A percentile compares a stretch with the other conserved stretches of the same genome.
These are phyloP conservation scores for Aurelia coerulea DNA, from an alignment of 30 jellyfish, hydroid and myxozoan species.

Conservation along the genomic window DNA sequence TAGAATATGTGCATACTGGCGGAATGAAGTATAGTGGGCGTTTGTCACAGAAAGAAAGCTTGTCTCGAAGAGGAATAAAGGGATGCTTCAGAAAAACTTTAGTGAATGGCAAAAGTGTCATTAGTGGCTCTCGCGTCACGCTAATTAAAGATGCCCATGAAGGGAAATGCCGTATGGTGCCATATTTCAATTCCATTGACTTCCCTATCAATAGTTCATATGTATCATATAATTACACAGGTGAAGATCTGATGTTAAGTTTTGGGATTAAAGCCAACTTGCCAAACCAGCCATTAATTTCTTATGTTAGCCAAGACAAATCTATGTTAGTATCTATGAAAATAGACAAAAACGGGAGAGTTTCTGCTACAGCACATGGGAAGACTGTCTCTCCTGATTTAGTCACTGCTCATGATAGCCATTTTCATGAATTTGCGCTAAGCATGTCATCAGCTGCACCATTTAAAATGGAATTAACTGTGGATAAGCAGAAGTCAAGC, in stretches of 20 bases:
- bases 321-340: not conserved
- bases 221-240: conserved; percentile 40
- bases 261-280: conserved; percentile 46
- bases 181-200: conserved; percentile 12
- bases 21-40: conserved; percentile 43
- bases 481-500: conserved; percentile 28
- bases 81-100: conserved; percentile 55
- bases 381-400: not conserved
- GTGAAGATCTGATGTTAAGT: not conserved
- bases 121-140: conserved; percentile 50
- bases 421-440: conserved; percentile 52
- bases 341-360: conserved; percentile 35
- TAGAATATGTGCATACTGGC: conserved; percentile 58
- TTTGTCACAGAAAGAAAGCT: conserved; percentile 25
- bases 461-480: conserved; percentile 19
- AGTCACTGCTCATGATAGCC: conserved; percentile 29
- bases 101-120: conserved; percentile 37
- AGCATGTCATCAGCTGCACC: conserved; percentile 24
- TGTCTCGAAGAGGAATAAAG: conserved; percentile 36
- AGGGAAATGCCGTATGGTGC: conserved; percentile 17
- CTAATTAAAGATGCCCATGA: conserved; percentile 26
- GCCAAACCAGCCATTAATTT: conserved; percentile 29
- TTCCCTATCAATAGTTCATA: conserved; percentile 37
- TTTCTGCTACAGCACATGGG: not conserved
- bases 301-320: not conserved